A percentile compares a stretch with the other conserved stretches of the same genome.
Conservation (phyloP, 1,140 invertebrate species). For the Tigriopus japonicus region DNA sequence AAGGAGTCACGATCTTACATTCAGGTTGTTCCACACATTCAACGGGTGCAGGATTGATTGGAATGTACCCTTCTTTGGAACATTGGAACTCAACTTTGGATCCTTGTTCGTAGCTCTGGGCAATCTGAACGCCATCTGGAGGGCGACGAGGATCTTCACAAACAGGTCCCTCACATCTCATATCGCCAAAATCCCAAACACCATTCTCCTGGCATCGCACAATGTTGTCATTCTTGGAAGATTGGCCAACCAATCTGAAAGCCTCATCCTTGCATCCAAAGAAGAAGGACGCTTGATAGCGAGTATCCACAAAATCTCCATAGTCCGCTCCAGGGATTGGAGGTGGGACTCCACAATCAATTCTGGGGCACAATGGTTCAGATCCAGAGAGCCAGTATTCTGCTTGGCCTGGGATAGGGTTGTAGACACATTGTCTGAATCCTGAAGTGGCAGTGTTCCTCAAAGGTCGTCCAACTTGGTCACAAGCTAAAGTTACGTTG, state of each 20-base stretch:
- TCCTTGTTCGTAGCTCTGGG: constrained; percentile 71
- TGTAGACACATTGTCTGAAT: constrained; percentile 85
- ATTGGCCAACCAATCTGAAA: constrained; percentile 80
- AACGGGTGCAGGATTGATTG: constrained; percentile 73
- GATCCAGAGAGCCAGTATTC: constrained; percentile 81
- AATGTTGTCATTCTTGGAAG: constrained; percentile 65
- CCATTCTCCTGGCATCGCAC: constrained; percentile 50
- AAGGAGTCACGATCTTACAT: constrained; percentile 74
- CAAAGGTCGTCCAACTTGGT: constrained; percentile 49
- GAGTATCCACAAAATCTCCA: constrained; percentile 64
- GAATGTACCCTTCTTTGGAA: constrained; percentile 70
- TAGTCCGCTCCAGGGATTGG: constrained; percentile 81
- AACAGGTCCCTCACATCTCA: constrained; percentile 84
- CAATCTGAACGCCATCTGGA: constrained; percentile 66
- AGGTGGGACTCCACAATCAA: constrained; percentile 66
- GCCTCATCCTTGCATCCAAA: constrained; percentile 83
- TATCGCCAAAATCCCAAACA: constrained; percentile 89
- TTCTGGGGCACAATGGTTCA: constrained; percentile 59
- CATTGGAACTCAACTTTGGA: constrained; percentile 50
- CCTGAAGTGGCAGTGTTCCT: constrained; percentile 54
- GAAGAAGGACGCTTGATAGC: constrained; percentile 77
- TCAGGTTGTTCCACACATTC: constrained; percentile 77
- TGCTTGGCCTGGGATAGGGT: constrained; percentile 55
- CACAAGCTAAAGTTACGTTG: constrained; percentile 68
- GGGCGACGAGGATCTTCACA: constrained; percentile 87